A percentile compares a stretch with the other conserved stretches of the same genome.
phyloP scores from a whole-genome alignment of 1,140 invertebrate species.

The Atta texana region DNA sequence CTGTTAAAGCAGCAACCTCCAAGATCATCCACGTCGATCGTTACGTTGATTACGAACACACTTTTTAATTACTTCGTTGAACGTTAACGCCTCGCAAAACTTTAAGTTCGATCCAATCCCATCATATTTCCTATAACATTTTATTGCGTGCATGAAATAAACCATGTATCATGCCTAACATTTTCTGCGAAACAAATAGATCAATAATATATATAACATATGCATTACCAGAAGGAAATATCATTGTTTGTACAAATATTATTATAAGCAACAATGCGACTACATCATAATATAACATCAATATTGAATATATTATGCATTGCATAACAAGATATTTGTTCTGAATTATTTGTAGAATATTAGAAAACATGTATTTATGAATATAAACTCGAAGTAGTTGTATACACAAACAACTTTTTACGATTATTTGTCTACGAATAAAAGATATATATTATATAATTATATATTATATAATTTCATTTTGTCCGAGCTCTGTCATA shows the following conservation, averaged over 20 bases:
- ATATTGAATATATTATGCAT: not conserved
- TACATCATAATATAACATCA: not conserved
- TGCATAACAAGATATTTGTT: slow-evolving; percentile 14
- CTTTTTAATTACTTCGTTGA: slow-evolving; percentile 54
- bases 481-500: not conserved
- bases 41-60: slow-evolving; percentile 43
- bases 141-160: slow-evolving; percentile 22
- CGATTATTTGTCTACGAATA: not conserved
- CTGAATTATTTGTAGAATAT: not conserved
- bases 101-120: slow-evolving; percentile 32
- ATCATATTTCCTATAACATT: not conserved
- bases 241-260: not conserved
- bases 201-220: not conserved
- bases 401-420: not conserved
- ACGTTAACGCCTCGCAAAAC: not conserved
- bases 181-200: not conserved
- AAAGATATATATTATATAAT: not conserved
- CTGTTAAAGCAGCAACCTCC: slow-evolving; percentile 66
- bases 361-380: not conserved
- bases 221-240: not conserved
- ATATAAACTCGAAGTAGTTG: not conserved
- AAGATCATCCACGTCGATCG: slow-evolving; percentile 62
- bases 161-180: not conserved
- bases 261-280: not conserved
- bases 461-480: not conserved